phyloP scores from a whole-genome alignment of 92 coral and sea anemone genomes.

The Epizoanthus ramosus region DNA sequence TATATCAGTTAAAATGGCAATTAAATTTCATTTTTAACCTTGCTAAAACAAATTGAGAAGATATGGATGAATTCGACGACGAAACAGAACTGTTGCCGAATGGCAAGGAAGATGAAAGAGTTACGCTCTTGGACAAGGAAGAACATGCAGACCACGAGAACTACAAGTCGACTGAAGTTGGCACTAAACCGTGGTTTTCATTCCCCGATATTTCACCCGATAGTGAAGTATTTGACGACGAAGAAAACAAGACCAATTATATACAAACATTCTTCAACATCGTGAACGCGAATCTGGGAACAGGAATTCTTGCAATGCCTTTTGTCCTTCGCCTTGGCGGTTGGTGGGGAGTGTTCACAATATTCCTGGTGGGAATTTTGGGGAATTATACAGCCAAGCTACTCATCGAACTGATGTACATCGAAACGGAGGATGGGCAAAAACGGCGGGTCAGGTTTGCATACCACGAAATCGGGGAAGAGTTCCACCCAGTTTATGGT shows the following conservation, averaged over 20 bases:
- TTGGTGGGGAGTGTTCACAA: slow-evolving; percentile 63
- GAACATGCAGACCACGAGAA: slow-evolving; percentile 15
- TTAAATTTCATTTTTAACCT: neutral
- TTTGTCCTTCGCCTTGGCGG: slow-evolving; percentile 63
- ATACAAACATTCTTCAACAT: slow-evolving; percentile 64
- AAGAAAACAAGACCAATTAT: slow-evolving; percentile 51
- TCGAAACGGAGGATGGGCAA: slow-evolving; percentile 56
- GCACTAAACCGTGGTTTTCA: slow-evolving; percentile 62
- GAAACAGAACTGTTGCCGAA: slow-evolving; percentile 5
- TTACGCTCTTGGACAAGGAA: slow-evolving; percentile 14
- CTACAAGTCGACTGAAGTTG: slow-evolving; percentile 22
- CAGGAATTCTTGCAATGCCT: slow-evolving; percentile 67
- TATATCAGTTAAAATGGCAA: neutral
- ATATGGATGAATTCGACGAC: slow-evolving; percentile 43
- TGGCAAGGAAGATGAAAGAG: slow-evolving; percentile 15
- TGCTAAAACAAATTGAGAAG: neutral
- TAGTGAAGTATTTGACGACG: slow-evolving; percentile 31
- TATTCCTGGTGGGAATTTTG: slow-evolving; percentile 56
- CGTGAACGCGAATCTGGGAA: slow-evolving; percentile 65
- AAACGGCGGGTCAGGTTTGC: slow-evolving; percentile 55
- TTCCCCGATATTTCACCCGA: slow-evolving; percentile 47
- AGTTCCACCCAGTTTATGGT: slow-evolving; percentile 61
- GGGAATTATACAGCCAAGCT: slow-evolving; percentile 65
- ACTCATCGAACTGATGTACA: slow-evolving; percentile 59
- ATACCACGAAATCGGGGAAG: slow-evolving; percentile 61